Conservation (phyloP, 1,140 invertebrate genomes). For the Habropoda laboriosa region DNA sequence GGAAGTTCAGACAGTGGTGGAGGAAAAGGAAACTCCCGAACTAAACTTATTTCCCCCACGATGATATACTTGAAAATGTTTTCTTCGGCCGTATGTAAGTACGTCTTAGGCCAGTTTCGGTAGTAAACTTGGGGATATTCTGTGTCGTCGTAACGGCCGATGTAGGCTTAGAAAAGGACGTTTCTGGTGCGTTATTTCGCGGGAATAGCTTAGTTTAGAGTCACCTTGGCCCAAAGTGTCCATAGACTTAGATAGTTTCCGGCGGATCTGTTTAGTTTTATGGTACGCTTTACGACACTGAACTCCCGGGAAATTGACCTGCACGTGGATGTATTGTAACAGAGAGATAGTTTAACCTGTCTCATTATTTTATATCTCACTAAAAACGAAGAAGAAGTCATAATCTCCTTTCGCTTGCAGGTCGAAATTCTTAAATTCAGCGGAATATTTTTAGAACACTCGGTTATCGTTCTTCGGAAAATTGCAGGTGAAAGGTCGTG, state of each 20-base stretch:
- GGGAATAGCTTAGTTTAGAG: neutral
- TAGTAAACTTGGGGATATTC: conserved; percentile 1
- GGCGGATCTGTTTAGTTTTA: conserved; percentile 16
- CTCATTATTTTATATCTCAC: neutral
- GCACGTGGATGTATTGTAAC: neutral
- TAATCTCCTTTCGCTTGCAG: too few species aligned
- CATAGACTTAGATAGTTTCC: neutral
- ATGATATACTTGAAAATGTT: neutral
- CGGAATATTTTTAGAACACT: too few species aligned
- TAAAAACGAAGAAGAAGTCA: too few species aligned
- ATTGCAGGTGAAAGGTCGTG: too few species aligned
- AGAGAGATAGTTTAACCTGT: too few species aligned
- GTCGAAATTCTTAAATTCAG: too few species aligned
- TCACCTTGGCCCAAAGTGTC: conserved; percentile 12
- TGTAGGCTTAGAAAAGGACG: neutral
- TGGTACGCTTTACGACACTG: neutral
- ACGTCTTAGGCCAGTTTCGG: neutral
- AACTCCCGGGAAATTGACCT: conserved; percentile 14
- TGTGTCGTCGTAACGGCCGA: neutral
- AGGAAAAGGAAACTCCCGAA: neutral
- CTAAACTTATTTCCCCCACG: neutral
- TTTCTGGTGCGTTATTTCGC: neutral
- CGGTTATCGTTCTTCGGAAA: neutral
- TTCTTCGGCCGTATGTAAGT: neutral
- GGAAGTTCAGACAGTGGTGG: too few species aligned